Conservation (phyloP, 2,888 invertebrate genomes). For the Diaperis boleti region DNA sequence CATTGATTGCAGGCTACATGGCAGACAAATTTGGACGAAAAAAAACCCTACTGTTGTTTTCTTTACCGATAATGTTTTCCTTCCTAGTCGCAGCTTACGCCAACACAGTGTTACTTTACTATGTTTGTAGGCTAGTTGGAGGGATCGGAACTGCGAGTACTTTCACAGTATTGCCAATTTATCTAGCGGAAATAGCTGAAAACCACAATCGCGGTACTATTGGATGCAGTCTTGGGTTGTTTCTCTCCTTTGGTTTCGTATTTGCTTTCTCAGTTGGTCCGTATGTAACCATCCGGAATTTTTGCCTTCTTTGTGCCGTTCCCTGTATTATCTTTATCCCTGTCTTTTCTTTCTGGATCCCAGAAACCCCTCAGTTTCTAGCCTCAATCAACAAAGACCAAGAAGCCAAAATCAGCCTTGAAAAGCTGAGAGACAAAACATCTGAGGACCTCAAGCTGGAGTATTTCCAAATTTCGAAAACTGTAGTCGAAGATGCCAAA, state of each 20-base stretch:
- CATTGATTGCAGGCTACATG: constrained; percentile 48
- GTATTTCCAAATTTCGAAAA: background rate
- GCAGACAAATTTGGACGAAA: constrained; percentile 71
- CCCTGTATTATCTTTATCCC: constrained; percentile 50
- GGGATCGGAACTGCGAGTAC: constrained; percentile 77
- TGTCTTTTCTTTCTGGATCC: constrained; percentile 46
- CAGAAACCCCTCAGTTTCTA: constrained; percentile 53
- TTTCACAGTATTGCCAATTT: constrained; percentile 83
- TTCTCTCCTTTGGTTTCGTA: constrained; percentile 48
- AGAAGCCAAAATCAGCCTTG: constrained; percentile 72
- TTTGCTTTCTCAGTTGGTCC: constrained; percentile 51
- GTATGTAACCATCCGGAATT: constrained; percentile 45
- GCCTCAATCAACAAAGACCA: constrained; percentile 67
- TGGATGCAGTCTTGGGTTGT: constrained; percentile 61
- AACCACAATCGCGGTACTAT: constrained; percentile 77
- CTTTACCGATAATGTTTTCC: constrained; percentile 74
- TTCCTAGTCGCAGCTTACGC: constrained; percentile 47
- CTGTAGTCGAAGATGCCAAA: constrained; percentile 2
- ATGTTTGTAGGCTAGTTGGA: constrained; percentile 71
- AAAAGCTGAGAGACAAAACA: constrained; percentile 37
- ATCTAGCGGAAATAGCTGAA: constrained; percentile 87
- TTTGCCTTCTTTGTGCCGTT: constrained; percentile 48
- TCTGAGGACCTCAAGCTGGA: background rate
- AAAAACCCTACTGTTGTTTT: constrained; percentile 73
- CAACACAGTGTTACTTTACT: constrained; percentile 55